These are phyloP conservation scores for Volucella inanis DNA, from an alignment of 2,888 invertebrate species.

Conservation along the genomic window DNA sequence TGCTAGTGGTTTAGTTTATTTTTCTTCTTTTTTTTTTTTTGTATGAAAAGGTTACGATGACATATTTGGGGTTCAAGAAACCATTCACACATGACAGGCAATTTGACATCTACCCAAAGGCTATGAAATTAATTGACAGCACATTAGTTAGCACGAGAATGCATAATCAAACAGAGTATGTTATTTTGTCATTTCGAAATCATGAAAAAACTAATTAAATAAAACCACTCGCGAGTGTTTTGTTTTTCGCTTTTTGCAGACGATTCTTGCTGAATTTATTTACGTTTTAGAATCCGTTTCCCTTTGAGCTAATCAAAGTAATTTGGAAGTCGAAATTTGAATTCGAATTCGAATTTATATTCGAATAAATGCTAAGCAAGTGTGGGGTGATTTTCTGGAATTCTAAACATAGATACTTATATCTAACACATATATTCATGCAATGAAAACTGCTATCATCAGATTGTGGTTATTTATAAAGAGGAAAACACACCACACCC, in stretches of 20 bases:
- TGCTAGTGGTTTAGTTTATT: too few relatives aligned
- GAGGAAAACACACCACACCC: slow-evolving; percentile 39
- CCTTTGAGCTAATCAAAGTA: background rate
- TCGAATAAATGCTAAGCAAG: too few relatives aligned
- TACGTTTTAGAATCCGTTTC: slow-evolving; percentile 3
- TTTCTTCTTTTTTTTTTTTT: too few relatives aligned
- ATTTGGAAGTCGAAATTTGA: background rate
- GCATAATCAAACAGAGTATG: background rate
- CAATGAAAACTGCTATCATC: slow-evolving; percentile 1
- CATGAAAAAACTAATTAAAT: slow-evolving; percentile 19
- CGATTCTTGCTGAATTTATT: background rate
- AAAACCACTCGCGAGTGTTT: slow-evolving; percentile 1
- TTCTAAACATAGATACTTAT: too few relatives aligned
- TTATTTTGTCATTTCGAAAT: background rate
- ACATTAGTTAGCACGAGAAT: background rate
- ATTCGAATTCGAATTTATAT: too few relatives aligned
- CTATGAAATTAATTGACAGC: slow-evolving; percentile 5
- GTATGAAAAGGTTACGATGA: too few relatives aligned
- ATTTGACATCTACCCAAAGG: background rate
- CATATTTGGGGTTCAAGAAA: background rate
- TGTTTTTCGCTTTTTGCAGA: background rate
- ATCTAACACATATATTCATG: background rate
- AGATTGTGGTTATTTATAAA: slow-evolving; percentile 31
- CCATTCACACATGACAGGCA: background rate
- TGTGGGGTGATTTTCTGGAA: too few relatives aligned